Base-by-base conservation (phyloP, 2,113 vertebrate genomes). In the Calyptomena viridis region DNA sequence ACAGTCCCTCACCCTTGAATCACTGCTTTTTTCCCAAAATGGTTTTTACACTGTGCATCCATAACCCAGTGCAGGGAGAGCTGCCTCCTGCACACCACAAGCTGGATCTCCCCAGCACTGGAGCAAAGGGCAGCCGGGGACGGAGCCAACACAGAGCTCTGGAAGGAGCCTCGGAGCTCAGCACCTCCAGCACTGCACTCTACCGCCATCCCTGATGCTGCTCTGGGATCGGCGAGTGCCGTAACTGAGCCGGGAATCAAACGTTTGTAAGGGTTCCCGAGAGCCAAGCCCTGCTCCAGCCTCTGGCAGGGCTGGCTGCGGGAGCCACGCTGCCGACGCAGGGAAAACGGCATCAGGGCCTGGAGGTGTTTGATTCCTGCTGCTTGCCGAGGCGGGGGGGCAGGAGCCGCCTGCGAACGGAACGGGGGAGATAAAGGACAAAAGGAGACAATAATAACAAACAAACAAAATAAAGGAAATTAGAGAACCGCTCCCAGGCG, bases 211-310 rank as follows among this genome's bases (percentile, higher is more conserved):
- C 33, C 59, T 3, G 24, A 14, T 9, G 47, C 68, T 37, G 46
- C 60, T 72, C 39, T 2, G 1, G 37, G 25, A 39, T 64, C 11
- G 0, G 16, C 0, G 0, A 74, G n/a, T 0, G 1, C 8, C 2
- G 0, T 6, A 30, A 12, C 1, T 0, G 1, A 24, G 59, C 17
- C 0, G 0, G n/a, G 25, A 84, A 52, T 19, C 53, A 44, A 44
- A 50, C 42, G 40, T 66, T 83, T 47, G 37, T 5, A 35, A 63
- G 11, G 15, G 25, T 50, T 69, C 18, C 37, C 0, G 1, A 37
- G 66, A 78, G 49, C 72, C 52, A 23, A 90, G 52, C 47, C 56
- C n/a, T 0, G 0, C 62, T 47, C 62, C 14, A 0, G 19, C 30
- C 55, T 55, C 69, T 79, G 21, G 5, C 84, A 52, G 85, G 44